These are phyloP conservation scores for Larimichthys crocea DNA, from an alignment of 2,113 vertebrate genomes.

Conservation along the genomic window DNA sequence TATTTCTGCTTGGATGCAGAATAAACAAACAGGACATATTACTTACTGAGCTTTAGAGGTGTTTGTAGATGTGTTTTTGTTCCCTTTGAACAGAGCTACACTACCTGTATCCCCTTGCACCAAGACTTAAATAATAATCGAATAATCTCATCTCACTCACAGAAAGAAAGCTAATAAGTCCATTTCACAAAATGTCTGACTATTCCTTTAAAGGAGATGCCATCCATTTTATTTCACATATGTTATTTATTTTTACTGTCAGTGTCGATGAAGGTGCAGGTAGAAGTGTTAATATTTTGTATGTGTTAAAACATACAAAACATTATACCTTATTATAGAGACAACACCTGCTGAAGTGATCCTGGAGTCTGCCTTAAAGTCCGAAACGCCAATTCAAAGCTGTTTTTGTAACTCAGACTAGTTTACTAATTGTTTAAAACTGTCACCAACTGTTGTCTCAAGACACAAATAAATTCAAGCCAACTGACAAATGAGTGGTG, in stretches of 20 bases:
- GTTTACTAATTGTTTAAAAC: not conserved
- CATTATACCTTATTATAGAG: too few species aligned
- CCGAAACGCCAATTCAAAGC: not conserved
- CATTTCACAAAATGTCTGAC: not conserved
- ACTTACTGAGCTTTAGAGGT: too few species aligned
- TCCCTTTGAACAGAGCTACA: too few species aligned
- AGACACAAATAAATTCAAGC: not conserved
- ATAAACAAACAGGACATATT: too few species aligned
- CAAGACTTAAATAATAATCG: not conserved
- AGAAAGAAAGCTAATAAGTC: not conserved
- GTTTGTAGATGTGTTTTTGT: too few species aligned
- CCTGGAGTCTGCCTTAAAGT: not conserved
- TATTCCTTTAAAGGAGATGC: not conserved
- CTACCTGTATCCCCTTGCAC: too few species aligned
- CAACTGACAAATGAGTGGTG: not conserved
- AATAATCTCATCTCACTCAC: not conserved
- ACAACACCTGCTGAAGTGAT: not conserved
- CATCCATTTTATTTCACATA: not conserved
- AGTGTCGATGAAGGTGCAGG: not conserved
- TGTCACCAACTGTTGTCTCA: not conserved
- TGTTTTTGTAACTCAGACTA: not conserved
- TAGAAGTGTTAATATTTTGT: not conserved
- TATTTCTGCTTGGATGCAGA: too few species aligned
- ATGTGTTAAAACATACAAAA: not conserved
- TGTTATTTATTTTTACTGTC: not conserved